Evolutionary conservation across 2,113 vertebrate species (phyloP).

Genomic region (Lonchura striata): DNA sequence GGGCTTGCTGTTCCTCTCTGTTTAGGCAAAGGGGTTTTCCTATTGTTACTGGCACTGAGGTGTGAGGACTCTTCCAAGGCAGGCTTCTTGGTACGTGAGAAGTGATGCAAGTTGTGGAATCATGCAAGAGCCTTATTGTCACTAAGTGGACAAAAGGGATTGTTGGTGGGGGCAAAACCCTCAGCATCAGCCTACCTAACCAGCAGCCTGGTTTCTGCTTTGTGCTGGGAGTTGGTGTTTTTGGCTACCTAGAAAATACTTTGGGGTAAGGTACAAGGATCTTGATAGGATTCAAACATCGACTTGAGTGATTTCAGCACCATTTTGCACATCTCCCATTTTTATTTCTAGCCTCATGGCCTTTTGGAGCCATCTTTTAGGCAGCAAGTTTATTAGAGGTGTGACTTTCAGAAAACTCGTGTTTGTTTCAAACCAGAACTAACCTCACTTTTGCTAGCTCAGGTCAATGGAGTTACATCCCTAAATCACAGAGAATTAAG

Average conservation of each 20-base stretch:
- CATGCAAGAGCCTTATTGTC: background rate
- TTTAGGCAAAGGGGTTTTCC: background rate
- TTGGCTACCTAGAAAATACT: background rate
- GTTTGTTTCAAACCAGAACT: background rate
- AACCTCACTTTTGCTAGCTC: background rate
- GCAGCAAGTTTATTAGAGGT: background rate
- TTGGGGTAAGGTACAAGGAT: background rate
- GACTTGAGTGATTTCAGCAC: background rate
- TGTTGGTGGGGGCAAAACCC: background rate
- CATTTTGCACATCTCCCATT: background rate
- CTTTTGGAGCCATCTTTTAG: background rate
- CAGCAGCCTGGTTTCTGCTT: background rate
- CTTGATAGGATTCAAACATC: background rate
- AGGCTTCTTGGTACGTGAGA: background rate
- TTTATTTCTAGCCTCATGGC: background rate
- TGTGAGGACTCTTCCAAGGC: background rate
- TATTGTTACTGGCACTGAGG: background rate
- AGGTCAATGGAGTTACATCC: background rate
- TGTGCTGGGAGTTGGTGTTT: background rate
- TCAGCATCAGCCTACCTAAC: background rate
- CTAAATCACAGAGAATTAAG: background rate
- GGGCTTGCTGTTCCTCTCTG: background rate
- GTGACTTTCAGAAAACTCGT: background rate
- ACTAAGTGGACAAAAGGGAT: background rate
- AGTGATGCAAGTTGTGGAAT: background rate